Conservation (phyloP, 2,888 invertebrate species). For the Sinodicranocentrus sp. region DNA sequence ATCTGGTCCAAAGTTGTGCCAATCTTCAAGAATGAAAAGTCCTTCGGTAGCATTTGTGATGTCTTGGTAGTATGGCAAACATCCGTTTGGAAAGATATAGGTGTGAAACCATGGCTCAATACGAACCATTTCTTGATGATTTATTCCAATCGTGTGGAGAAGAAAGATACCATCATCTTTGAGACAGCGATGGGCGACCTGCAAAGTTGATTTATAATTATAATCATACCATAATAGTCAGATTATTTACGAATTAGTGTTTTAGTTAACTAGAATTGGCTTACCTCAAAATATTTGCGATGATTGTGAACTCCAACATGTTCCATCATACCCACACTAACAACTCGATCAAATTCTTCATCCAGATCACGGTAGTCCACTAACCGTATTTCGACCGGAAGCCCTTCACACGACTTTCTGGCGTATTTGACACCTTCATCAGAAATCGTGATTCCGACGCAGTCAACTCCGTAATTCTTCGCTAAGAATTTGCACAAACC, state of each 20-base stretch:
- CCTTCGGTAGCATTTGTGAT: slow-evolving; percentile 53
- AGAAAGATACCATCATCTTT: slow-evolving; percentile 65
- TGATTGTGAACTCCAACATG: slow-evolving; percentile 71
- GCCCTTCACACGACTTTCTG: slow-evolving; percentile 16
- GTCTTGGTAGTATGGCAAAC: slow-evolving; percentile 49
- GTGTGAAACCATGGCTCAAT: slow-evolving; percentile 67
- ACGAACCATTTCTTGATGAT: slow-evolving; percentile 57
- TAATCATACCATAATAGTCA: too few species aligned
- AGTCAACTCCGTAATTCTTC: slow-evolving; percentile 57
- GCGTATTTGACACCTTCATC: slow-evolving; percentile 56
- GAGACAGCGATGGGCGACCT: slow-evolving; percentile 65
- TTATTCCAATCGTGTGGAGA: slow-evolving; percentile 60
- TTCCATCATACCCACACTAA: slow-evolving; percentile 67
- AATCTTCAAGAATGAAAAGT: slow-evolving; percentile 62
- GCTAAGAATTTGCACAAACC: slow-evolving; percentile 55
- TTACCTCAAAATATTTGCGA: slow-evolving; percentile 48
- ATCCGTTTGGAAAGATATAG: slow-evolving; percentile 65
- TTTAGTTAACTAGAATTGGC: not conserved
- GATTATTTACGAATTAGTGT: not conserved
- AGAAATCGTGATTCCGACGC: slow-evolving; percentile 62
- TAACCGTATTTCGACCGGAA: slow-evolving; percentile 53
- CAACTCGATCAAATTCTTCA: slow-evolving; percentile 61
- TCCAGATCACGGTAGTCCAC: slow-evolving; percentile 58
- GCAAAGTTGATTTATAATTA: not conserved
- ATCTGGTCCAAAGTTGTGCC: slow-evolving; percentile 66